Evolutionary conservation across 2,888 invertebrate species (phyloP).

Genomic region (Abrostola triplasia): DNA sequence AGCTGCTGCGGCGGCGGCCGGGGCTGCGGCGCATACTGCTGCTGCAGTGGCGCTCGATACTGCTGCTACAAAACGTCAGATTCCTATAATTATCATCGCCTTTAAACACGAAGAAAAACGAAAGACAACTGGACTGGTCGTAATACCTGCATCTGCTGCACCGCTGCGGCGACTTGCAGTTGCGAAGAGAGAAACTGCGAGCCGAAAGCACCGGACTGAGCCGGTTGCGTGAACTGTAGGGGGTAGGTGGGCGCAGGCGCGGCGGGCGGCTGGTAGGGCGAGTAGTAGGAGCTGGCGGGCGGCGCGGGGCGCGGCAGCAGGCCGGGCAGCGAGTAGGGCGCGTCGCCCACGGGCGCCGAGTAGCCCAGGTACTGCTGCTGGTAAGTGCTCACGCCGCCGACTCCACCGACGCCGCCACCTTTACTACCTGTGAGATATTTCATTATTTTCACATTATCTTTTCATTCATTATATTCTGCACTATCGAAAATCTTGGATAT

Average conservation of each 20-base stretch:
- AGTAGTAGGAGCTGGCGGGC: conserved; percentile 84
- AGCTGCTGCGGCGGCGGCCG: conserved; percentile 85
- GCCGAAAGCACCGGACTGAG: conserved; percentile 85
- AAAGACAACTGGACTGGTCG: background rate
- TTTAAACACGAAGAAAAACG: background rate
- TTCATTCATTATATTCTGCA: no score
- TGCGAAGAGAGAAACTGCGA: conserved; percentile 84
- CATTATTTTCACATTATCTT: conserved; percentile 23
- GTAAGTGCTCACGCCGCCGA: conserved; percentile 83
- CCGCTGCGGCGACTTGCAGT: conserved; percentile 83
- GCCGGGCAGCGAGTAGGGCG: conserved; percentile 82
- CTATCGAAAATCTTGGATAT: background rate
- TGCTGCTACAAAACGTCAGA: conserved; percentile 71
- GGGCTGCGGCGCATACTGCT: conserved; percentile 80
- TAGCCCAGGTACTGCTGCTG: conserved; percentile 86
- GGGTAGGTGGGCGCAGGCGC: conserved; percentile 90
- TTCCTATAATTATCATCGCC: conserved; percentile 6
- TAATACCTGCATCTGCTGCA: conserved; percentile 84
- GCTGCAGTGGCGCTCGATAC: conserved; percentile 83
- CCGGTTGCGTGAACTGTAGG: conserved; percentile 89
- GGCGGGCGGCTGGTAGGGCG: conserved; percentile 82
- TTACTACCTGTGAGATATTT: conserved; percentile 70
- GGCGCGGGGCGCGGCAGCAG: conserved; percentile 84
- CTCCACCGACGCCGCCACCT: conserved; percentile 81
- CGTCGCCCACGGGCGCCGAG: conserved; percentile 82